Evolutionary conservation across 2,888 invertebrate genomes (phyloP).

Genomic region (Limenitis camilla): DNA sequence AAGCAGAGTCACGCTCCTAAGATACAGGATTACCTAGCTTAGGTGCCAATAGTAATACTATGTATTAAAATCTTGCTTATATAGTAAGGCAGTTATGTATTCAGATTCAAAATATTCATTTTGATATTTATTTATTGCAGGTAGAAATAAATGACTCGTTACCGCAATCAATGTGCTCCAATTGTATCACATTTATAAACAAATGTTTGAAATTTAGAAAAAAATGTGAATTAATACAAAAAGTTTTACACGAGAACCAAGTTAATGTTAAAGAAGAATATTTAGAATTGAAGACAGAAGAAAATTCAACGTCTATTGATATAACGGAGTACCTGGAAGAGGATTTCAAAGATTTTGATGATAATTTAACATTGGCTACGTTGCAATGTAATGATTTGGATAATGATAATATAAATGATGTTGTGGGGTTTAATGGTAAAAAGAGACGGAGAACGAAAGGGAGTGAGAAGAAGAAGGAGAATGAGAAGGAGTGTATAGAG

Average conservation of each 20-base stretch:
- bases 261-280: slow-evolving; percentile 34
- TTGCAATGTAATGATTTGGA: slow-evolving; percentile 20
- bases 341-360: slow-evolving; percentile 38
- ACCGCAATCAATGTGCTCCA: slow-evolving; percentile 35
- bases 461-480: slow-evolving; percentile 29
- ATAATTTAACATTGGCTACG: slow-evolving; percentile 35
- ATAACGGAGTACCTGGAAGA: slow-evolving; percentile 35
- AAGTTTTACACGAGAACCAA: slow-evolving; percentile 26
- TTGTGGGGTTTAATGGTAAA: slow-evolving; percentile 27
- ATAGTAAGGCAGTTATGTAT: too few relatives aligned
- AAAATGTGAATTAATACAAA: slow-evolving; percentile 33
- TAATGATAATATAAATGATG: neutral
- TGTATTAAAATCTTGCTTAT: too few relatives aligned
- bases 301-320: slow-evolving; percentile 31
- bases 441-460: slow-evolving; percentile 30
- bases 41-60: too few relatives aligned
- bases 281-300: slow-evolving; percentile 20
- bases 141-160: slow-evolving; percentile 33
- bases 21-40: too few relatives aligned
- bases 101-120: too few relatives aligned
- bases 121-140: slow-evolving; percentile 25
- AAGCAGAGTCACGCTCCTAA: too few relatives aligned
- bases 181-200: slow-evolving; percentile 34
- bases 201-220: slow-evolving; percentile 33
- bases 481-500: slow-evolving; percentile 45